phyloP scores from a whole-genome alignment of 1,140 invertebrate species.

The Lordiphosa collinella region DNA sequence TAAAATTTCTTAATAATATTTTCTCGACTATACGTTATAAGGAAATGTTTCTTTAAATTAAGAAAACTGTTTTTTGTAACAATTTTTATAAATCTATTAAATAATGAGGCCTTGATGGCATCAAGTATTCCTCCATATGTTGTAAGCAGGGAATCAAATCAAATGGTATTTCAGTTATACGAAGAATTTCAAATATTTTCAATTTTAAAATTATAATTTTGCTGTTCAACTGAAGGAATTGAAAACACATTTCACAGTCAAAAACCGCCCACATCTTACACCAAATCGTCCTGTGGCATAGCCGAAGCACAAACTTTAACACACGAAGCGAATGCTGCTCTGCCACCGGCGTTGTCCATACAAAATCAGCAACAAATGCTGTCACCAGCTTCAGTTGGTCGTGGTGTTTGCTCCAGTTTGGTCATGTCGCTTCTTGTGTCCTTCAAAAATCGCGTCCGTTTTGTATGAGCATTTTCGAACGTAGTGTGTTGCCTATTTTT shows the following conservation, averaged over 20 bases:
- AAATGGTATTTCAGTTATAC: too few species aligned
- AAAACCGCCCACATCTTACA: too few species aligned
- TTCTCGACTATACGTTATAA: neutral
- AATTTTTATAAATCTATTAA: too few species aligned
- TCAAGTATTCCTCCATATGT: too few species aligned
- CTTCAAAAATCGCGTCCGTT: conserved; percentile 19
- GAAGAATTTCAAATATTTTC: too few species aligned
- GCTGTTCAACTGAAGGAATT: too few species aligned
- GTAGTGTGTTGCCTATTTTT: conserved; percentile 38
- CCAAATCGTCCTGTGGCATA: too few species aligned
- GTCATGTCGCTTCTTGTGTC: conserved; percentile 26
- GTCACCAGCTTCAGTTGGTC: conserved; percentile 63
- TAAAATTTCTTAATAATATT: neutral
- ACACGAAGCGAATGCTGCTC: conserved; percentile 37
- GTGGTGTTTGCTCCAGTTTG: conserved; percentile 49
- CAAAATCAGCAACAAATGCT: conserved; percentile 75
- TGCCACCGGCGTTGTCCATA: conserved; percentile 37
- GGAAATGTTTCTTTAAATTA: neutral
- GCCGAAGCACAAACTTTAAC: neutral
- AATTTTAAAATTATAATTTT: too few species aligned
- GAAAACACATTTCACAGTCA: too few species aligned
- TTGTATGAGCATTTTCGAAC: conserved; percentile 41
- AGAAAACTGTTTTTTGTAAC: too few species aligned
- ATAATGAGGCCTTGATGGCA: too few species aligned
- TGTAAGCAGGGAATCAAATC: too few species aligned